A percentile compares a stretch with the other conserved stretches of the same genome.
phyloP scores from a whole-genome alignment of 2,113 vertebrate species.

The Cavia aperea region DNA sequence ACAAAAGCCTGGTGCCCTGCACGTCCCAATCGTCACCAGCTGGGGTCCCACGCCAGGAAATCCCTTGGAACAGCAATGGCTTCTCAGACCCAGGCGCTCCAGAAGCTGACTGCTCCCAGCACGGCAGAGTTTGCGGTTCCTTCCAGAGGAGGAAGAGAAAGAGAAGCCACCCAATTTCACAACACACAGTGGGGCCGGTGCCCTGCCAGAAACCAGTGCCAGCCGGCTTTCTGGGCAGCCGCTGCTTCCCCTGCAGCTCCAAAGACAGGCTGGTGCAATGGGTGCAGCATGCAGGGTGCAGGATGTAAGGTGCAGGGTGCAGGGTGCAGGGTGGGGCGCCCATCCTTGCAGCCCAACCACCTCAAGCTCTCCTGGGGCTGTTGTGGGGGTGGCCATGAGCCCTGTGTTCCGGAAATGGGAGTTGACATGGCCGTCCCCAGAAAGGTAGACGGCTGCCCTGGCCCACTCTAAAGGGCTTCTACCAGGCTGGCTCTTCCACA shows the following conservation, averaged over 20 bases:
- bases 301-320: not conserved
- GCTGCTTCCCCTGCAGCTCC: conserved; percentile 3
- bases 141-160: not conserved
- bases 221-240: not conserved
- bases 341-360: not conserved
- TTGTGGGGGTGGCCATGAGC: too few species aligned
- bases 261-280: not conserved
- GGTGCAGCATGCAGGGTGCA: not conserved
- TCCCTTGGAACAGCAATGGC: not conserved
- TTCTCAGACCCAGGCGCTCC: not conserved
- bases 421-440: too few species aligned
- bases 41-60: not conserved
- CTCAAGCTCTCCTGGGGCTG: not conserved
- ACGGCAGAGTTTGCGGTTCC: not conserved
- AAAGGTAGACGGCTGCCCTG: not conserved
- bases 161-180: conserved; percentile 24
- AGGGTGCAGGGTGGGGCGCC: not conserved
- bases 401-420: not conserved
- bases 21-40: not conserved
- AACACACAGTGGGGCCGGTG: not conserved
- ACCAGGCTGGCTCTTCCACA: not conserved
- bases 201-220: not conserved
- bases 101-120: not conserved
- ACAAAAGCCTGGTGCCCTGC: not conserved
- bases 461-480: not conserved